Conservation (phyloP, 2,113 vertebrate genomes). For the Taurulus bubalis region DNA sequence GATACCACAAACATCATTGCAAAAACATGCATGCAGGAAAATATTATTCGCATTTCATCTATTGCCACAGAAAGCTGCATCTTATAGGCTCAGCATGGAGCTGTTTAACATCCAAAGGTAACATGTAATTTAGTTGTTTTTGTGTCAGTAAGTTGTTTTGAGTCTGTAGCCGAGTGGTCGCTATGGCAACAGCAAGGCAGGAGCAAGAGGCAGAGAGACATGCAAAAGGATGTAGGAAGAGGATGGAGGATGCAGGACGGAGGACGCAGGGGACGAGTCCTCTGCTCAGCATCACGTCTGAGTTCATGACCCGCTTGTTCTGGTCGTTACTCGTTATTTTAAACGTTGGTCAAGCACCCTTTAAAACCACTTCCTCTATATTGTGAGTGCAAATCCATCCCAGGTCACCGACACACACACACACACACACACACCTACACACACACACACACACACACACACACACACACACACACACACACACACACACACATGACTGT, state of each 20-base stretch:
- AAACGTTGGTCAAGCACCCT: neutral
- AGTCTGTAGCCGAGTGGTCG: slow-evolving; percentile 64
- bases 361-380: neutral
- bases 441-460: neutral
- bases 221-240: slow-evolving; percentile 45
- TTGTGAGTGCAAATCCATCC: neutral
- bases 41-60: neutral
- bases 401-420: neutral
- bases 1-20: neutral
- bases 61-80: neutral
- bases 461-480: neutral
- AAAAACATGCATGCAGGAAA: neutral
- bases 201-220: slow-evolving; percentile 54
- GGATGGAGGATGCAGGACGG: slow-evolving; percentile 49
- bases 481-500: neutral
- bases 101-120: slow-evolving; percentile 49
- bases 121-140: slow-evolving; percentile 40
- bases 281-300: slow-evolving; percentile 32
- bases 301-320: slow-evolving; percentile 23
- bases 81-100: slow-evolving; percentile 16
- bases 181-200: slow-evolving; percentile 75
- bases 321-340: slow-evolving; percentile 12
- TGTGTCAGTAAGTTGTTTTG: slow-evolving; percentile 70
- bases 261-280: slow-evolving; percentile 52
- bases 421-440: no score